Evolutionary conservation across 2,797 vertebrate species (phyloP).

Genomic region (Rhinichthys osculus): DNA sequence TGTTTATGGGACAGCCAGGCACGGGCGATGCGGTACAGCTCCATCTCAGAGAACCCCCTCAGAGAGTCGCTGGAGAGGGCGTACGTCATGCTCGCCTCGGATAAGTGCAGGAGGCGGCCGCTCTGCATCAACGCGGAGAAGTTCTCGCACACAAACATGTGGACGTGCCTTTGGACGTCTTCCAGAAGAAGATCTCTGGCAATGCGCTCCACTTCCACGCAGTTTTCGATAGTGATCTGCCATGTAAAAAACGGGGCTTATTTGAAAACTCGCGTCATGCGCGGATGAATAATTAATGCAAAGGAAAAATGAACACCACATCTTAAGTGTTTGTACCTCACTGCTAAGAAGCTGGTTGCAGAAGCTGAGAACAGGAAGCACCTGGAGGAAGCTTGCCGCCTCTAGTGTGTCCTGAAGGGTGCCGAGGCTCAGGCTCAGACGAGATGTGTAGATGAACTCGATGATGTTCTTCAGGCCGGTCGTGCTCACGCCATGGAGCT

Average conservation of each 20-base stretch:
- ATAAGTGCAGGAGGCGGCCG: conserved; percentile 74
- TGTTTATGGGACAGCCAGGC: conserved; percentile 76
- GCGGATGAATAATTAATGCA: neutral
- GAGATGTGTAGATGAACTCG: conserved; percentile 84
- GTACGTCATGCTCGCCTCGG: conserved; percentile 71
- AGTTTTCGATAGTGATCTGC: conserved; percentile 83
- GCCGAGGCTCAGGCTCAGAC: conserved; percentile 75
- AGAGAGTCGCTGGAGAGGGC: conserved; percentile 79
- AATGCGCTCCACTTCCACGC: conserved; percentile 81
- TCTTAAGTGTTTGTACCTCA: conserved; percentile 70
- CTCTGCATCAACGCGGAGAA: conserved; percentile 73
- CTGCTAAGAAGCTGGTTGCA: conserved; percentile 84
- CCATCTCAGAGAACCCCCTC: conserved; percentile 78
- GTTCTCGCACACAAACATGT: conserved; percentile 78
- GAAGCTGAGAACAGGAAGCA: conserved; percentile 82
- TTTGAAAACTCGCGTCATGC: neutral
- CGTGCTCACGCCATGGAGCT: conserved; percentile 81
- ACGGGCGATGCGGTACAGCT: conserved; percentile 78
- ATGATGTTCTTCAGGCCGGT: conserved; percentile 82
- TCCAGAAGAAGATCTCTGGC: conserved; percentile 77
- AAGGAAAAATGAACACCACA: neutral
- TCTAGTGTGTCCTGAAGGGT: conserved; percentile 84
- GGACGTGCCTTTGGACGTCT: conserved; percentile 70
- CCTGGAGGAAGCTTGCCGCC: conserved; percentile 84
- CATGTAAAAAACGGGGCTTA: conserved; percentile 7